Percentiles rank a stretch among this genome's conserved stretches.
Conservation (phyloP, 2,797 vertebrate species). For the Rhyacichthys aspro region DNA sequence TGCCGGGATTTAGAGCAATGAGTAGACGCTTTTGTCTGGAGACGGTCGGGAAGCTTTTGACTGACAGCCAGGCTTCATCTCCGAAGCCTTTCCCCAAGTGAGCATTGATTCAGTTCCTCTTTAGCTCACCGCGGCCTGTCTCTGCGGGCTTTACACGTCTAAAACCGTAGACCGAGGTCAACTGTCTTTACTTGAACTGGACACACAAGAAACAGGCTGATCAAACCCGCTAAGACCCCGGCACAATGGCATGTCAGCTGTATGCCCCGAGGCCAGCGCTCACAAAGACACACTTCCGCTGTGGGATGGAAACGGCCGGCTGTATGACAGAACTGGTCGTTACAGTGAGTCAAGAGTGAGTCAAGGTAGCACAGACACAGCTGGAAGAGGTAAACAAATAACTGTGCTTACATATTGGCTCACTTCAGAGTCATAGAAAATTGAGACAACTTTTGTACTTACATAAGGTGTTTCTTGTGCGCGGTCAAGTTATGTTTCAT, state of each 20-base stretch:
- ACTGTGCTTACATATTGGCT: no score
- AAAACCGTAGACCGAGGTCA: constrained; percentile 58
- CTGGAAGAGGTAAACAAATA: constrained; percentile 23
- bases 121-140: constrained; percentile 52
- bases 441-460: no score
- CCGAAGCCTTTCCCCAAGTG: constrained; percentile 39
- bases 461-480: no score
- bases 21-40: constrained; percentile 57
- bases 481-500: no score
- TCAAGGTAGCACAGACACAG: constrained; percentile 30
- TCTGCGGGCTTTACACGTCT: constrained; percentile 55
- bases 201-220: constrained; percentile 58
- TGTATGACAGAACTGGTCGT: constrained; percentile 54
- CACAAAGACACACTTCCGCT: constrained; percentile 47
- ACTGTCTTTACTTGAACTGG: constrained; percentile 66
- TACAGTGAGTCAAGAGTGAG: constrained; percentile 40
- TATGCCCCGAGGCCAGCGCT: constrained; percentile 57
- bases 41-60: constrained; percentile 52
- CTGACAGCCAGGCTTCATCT: constrained; percentile 65
- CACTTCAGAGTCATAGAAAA: no score
- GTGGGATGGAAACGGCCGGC: constrained; percentile 26
- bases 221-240: constrained; percentile 64
- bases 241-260: constrained; percentile 58
- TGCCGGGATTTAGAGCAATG: constrained; percentile 34
- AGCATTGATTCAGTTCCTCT: constrained; percentile 55